These are phyloP conservation scores for Thamnophis elegans DNA, from an alignment of 2,797 vertebrate genomes.

Conservation along the genomic window DNA sequence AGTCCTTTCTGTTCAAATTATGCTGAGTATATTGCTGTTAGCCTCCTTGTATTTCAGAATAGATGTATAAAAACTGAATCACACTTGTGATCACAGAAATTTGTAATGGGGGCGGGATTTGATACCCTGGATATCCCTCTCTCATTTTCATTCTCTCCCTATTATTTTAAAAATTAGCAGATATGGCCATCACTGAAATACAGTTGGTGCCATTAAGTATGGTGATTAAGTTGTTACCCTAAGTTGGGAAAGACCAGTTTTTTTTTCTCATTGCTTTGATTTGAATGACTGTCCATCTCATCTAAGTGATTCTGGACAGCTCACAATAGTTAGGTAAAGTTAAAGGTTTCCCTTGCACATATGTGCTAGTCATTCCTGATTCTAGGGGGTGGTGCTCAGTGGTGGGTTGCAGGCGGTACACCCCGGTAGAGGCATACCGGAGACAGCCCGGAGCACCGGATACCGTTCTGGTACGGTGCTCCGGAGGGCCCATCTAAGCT, in stretches of 20 bases:
- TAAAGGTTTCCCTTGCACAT: too few relatives aligned
- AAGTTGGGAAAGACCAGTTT: neutral
- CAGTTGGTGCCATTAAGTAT: neutral
- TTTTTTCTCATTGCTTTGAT: neutral
- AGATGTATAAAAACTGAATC: neutral
- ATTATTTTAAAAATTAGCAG: neutral
- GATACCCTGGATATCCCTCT: neutral
- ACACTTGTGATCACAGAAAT: neutral
- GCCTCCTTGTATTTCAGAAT: neutral
- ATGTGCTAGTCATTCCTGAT: too few relatives aligned
- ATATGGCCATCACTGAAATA: neutral
- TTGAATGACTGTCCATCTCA: neutral
- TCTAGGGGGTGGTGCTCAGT: too few relatives aligned
- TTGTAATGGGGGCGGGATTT: neutral
- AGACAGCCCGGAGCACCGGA: too few relatives aligned
- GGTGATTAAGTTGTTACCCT: neutral
- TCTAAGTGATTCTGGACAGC: neutral
- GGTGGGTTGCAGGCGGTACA: too few relatives aligned
- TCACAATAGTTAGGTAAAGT: neutral
- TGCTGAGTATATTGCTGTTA: neutral
- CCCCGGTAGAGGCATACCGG: too few relatives aligned
- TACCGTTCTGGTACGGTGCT: too few relatives aligned
- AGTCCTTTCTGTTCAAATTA: neutral
- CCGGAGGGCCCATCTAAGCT: too few relatives aligned
- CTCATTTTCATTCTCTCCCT: neutral